Evolutionary conservation across 1,140 invertebrate species (phyloP).

Genomic region (Drosophila paulistorum): DNA sequence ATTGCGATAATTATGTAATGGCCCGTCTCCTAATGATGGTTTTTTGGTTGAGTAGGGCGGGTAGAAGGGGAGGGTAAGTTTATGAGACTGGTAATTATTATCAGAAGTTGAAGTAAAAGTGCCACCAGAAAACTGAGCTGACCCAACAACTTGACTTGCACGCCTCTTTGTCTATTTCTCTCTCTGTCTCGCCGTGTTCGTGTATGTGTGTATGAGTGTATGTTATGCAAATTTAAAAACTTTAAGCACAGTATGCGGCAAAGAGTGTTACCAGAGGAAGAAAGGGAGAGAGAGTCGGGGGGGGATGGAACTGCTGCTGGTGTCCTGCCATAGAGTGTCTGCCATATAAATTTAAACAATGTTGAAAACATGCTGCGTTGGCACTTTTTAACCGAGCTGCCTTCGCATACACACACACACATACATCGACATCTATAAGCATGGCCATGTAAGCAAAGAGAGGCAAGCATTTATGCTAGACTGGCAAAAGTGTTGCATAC

Average conservation of each 20-base stretch:
- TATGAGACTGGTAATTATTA: constrained; percentile 71
- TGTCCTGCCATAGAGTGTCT: constrained; percentile 42
- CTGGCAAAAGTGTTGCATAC: constrained; percentile 74
- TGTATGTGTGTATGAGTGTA: constrained; percentile 6
- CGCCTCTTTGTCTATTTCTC: background rate
- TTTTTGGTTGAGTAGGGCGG: background rate
- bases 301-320: background rate
- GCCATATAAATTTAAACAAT: constrained; percentile 81
- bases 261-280: background rate
- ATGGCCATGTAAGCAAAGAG: constrained; percentile 19
- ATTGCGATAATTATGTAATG: constrained; percentile 80
- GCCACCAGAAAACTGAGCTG: constrained; percentile 14
- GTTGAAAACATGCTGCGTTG: constrained; percentile 81
- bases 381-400: constrained; percentile 78
- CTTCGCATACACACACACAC: constrained; percentile 39
- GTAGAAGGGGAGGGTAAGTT: constrained; percentile 55
- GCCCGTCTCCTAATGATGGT: constrained; percentile 71
- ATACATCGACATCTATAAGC: constrained; percentile 35
- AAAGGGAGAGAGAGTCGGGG: too few relatives aligned
- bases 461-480: constrained; percentile 73
- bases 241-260: constrained; percentile 71
- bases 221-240: constrained; percentile 77
- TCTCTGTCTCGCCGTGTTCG: background rate
- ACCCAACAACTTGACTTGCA: constrained; percentile 37
- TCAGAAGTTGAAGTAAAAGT: constrained; percentile 7